phyloP scores from a whole-genome alignment of 92 coral and sea anemone genomes.

The Epizoanthus scotinus region DNA sequence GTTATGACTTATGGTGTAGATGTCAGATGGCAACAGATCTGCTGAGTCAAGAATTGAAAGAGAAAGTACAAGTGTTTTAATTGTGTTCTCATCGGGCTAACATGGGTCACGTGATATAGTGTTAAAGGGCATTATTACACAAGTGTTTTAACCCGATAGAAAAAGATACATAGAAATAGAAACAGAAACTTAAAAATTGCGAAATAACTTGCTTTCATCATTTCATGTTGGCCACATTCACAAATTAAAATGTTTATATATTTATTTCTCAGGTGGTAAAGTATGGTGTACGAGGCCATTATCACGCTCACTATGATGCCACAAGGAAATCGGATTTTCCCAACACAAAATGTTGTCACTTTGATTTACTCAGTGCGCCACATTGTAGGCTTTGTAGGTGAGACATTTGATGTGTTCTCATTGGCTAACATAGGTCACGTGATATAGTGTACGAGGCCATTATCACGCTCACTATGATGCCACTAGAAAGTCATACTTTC shows the following conservation, averaged over 20 bases:
- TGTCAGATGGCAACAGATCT: too few relatives aligned
- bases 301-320: conserved; percentile 60
- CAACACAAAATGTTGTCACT: conserved; percentile 49
- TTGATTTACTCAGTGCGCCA: conserved; percentile 45
- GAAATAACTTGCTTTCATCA: too few relatives aligned
- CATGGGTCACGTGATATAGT: too few relatives aligned
- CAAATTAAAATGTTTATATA: background rate
- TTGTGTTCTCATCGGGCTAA: too few relatives aligned
- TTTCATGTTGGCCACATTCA: background rate
- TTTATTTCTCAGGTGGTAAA: conserved; percentile 42
- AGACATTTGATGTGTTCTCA: background rate
- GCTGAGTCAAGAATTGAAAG: too few relatives aligned
- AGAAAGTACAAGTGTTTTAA: too few relatives aligned
- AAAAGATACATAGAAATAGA: too few relatives aligned
- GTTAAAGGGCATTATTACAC: too few relatives aligned
- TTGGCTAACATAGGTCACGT: too few relatives aligned
- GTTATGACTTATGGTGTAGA: too few relatives aligned
- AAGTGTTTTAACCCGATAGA: too few relatives aligned
- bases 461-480: conserved; percentile 60
- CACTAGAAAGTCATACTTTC: conserved; percentile 40
- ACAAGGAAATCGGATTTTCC: conserved; percentile 45
- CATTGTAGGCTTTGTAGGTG: conserved; percentile 63
- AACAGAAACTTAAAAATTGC: too few relatives aligned
- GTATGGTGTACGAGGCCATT: conserved; percentile 52
- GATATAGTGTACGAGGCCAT: conserved; percentile 36